Base-by-base conservation (phyloP, 2,113 vertebrate genomes). In the Tautogolabrus adspersus region DNA sequence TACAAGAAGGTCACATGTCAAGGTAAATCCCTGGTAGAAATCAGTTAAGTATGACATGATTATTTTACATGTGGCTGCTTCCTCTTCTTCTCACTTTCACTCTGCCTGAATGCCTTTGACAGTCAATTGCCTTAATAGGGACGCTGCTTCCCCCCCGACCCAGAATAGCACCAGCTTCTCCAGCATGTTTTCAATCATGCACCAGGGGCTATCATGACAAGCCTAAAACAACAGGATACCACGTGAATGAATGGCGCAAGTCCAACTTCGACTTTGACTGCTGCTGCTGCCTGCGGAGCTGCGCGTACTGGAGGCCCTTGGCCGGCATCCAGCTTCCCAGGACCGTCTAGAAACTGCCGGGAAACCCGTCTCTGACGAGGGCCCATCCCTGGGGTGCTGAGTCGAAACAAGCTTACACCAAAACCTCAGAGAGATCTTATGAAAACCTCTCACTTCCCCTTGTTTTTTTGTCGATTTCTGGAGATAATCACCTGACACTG, bases 161-260 rank as follows among this genome's bases (percentile, higher is more conserved):
- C 58, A 81, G 72, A 90, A 85, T 77, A 84, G 81, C 74, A 72
- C 40, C 72, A 62, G 64, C 79, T 71, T 21, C 40, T 77, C 54
- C 73, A 72, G 72, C 82, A 56, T 88, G 90, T 88, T 92, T 88
- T 84, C 72, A 90, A 90, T 92, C 87, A 89, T 37, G 73, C 73
- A 72, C 71, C 79, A 66, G 84, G 66, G 77, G 73, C 83, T 67
- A 86, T 89, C 87, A 81, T 82, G 89, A 89, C 83, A 78, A 44
- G 76, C 66, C 83, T 84, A 81, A 87, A 90, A 82, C 84, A 91
- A 91, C 88, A 89, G 88, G 86, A 88, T 77, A 86, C 74, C 86
- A 89, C 56, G 85, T 89, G 88, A 88, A 91, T 85, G 70, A 72
- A 67, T 87, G 89, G 91, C 79, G 1, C 47, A 23, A n/a, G 30